phyloP scores from a whole-genome alignment of 1,140 invertebrate species.

The Arctopsyche grandis region DNA sequence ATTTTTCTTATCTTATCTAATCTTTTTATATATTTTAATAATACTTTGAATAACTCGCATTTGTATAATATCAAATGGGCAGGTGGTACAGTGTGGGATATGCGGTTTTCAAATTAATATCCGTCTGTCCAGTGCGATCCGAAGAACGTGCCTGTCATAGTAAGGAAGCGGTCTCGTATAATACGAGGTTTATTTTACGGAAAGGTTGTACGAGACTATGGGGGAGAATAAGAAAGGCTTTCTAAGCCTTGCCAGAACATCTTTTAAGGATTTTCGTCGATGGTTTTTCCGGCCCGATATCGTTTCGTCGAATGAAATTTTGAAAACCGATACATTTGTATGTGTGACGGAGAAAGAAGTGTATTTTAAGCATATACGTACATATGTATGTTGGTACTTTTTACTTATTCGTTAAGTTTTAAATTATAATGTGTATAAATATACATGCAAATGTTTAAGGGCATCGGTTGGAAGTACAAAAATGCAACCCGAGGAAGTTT shows the following conservation, averaged over 20 bases:
- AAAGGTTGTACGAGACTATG: not conserved
- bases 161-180: constrained; percentile 18
- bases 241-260: not conserved
- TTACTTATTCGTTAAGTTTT: no score
- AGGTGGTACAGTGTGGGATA: constrained; percentile 19
- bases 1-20: no score
- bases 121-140: constrained; percentile 26
- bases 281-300: not conserved
- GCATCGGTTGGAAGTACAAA: no score
- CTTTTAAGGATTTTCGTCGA: not conserved
- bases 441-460: no score
- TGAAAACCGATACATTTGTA: no score
- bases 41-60: not conserved
- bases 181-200: not conserved
- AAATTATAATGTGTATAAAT: no score
- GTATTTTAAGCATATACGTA: no score
- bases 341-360: no score
- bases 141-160: constrained; percentile 44
- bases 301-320: constrained; percentile 23
- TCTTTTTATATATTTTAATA: no score
- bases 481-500: no score
- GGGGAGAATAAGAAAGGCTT: not conserved
- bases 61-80: not conserved
- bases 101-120: constrained; percentile 45
- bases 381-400: no score